Conservation (phyloP, 2,113 vertebrate genomes). For the Strix uralensis region DNA sequence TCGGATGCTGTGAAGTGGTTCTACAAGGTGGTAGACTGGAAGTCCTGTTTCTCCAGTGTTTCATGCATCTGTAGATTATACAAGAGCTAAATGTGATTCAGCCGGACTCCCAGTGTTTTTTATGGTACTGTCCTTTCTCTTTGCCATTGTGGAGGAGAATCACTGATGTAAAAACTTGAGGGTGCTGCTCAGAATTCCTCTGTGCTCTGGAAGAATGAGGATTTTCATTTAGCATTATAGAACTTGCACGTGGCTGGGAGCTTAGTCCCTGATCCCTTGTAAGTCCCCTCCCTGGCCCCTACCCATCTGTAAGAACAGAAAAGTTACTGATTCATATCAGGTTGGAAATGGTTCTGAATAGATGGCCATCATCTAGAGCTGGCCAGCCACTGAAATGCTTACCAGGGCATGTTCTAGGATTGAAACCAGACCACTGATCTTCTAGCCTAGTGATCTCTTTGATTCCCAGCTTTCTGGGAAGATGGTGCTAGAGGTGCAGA, state of each 20-base stretch:
- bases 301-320: neutral
- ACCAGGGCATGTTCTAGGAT: neutral
- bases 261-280: neutral
- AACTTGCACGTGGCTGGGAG: neutral
- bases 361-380: neutral
- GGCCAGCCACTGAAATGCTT: neutral
- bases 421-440: neutral
- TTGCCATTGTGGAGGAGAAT: neutral
- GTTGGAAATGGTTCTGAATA: neutral
- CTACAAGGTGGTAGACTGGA: neutral
- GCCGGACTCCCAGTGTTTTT: neutral
- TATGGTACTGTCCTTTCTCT: neutral
- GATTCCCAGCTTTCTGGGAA: neutral
- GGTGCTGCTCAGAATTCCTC: neutral
- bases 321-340: neutral
- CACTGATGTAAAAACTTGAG: neutral
- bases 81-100: neutral
- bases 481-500: slow-evolving; percentile 39
- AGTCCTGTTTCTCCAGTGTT: neutral
- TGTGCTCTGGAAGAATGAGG: neutral
- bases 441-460: too few species aligned
- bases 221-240: neutral
- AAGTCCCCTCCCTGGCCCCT: neutral
- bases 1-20: neutral
- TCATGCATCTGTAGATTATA: neutral